These are phyloP conservation scores for Oryzias melastigma DNA, from an alignment of 2,113 vertebrate genomes.

Conservation along the genomic window DNA sequence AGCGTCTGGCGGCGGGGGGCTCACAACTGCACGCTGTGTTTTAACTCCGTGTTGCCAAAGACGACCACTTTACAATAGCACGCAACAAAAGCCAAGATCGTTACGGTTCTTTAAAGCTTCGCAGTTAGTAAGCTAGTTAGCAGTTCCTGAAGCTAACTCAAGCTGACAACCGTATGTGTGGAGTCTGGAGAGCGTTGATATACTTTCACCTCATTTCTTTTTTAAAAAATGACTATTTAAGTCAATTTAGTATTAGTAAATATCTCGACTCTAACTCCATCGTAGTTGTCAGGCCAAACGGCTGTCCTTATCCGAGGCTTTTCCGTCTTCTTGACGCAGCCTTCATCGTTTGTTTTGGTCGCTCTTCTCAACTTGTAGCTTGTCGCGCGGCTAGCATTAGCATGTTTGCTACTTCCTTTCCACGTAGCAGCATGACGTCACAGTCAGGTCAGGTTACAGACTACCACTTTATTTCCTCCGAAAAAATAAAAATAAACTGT, in stretches of 20 bases:
- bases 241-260: slow-evolving; percentile 1
- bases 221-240: background rate
- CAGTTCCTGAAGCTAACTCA: slow-evolving; percentile 7
- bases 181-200: background rate
- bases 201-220: slow-evolving; percentile 22
- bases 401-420: slow-evolving; percentile 68
- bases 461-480: too few species aligned
- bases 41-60: too few species aligned
- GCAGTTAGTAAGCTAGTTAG: slow-evolving; percentile 30
- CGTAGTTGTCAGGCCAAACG: background rate
- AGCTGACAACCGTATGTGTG: slow-evolving; percentile 2
- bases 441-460: background rate
- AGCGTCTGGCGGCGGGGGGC: too few species aligned
- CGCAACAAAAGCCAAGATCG: background rate
- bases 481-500: too few species aligned
- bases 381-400: slow-evolving; percentile 49
- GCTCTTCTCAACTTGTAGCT: slow-evolving; percentile 26
- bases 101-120: background rate
- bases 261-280: background rate
- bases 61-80: too few species aligned
- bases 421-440: slow-evolving; percentile 74
- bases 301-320: background rate
- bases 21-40: too few species aligned
- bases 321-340: slow-evolving; percentile 12
- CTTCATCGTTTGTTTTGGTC: slow-evolving; percentile 71